phyloP scores from a whole-genome alignment of 2,888 invertebrate genomes.

The Cephus nigrinus region DNA sequence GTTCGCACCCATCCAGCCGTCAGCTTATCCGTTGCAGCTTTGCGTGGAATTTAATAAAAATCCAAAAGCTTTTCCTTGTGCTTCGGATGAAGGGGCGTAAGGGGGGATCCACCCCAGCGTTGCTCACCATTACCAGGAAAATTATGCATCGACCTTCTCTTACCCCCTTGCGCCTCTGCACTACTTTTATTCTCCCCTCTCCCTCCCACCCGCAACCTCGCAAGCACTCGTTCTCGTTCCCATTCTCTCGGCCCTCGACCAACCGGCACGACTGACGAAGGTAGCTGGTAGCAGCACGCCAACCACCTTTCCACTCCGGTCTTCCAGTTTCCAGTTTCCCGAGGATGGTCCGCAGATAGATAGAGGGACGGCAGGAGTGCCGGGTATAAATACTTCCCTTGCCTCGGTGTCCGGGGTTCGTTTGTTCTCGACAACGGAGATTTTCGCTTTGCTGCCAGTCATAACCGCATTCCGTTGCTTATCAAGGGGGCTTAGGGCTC shows the following conservation, averaged over 20 bases:
- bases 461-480: conserved; percentile 29
- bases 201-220: neutral
- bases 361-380: neutral
- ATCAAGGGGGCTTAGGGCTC: neutral
- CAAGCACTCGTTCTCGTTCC: neutral
- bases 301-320: neutral
- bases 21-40: neutral
- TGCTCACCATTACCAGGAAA: conserved; percentile 19
- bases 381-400: conserved; percentile 32
- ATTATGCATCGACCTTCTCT: conserved; percentile 23
- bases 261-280: neutral
- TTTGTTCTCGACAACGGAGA: conserved; percentile 31
- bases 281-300: neutral
- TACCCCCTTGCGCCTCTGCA: neutral
- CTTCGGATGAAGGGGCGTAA: conserved; percentile 14
- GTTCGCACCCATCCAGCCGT: neutral
- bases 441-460: conserved; percentile 33
- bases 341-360: neutral
- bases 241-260: neutral
- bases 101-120: conserved; percentile 1
- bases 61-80: conserved; percentile 20
- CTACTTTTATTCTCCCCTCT: conserved; percentile 2
- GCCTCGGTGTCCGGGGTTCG: conserved; percentile 25
- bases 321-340: neutral
- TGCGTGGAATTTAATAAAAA: conserved; percentile 38